Percentiles rank a stretch among this genome's conserved stretches.
Conservation (phyloP, 1,140 invertebrate genomes). For the Vanessa tameamea region DNA sequence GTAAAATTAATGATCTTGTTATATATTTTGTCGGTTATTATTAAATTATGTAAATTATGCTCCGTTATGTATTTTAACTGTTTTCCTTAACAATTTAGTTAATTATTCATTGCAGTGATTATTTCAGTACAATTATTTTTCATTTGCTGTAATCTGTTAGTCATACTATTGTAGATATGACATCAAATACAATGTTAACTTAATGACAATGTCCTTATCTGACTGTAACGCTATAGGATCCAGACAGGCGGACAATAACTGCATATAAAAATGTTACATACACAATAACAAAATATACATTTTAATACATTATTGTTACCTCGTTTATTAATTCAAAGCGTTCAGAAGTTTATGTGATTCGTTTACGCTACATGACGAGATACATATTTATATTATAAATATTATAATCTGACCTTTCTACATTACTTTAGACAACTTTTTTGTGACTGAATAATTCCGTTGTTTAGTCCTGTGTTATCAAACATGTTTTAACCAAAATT, state of each 20-base stretch:
- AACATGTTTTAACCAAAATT: background rate
- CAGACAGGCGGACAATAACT: background rate
- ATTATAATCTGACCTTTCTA: no score
- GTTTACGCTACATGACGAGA: no score
- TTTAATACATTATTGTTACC: no score
- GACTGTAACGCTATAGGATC: background rate
- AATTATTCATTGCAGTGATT: background rate
- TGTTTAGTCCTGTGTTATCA: no score
- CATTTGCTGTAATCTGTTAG: background rate
- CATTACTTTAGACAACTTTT: no score
- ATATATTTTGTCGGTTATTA: no score
- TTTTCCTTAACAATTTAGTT: background rate
- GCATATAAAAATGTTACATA: background rate
- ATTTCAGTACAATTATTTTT: background rate
- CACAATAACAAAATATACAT: no score
- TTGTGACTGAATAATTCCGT: no score
- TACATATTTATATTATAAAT: no score
- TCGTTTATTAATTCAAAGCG: no score
- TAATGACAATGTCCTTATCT: slow-evolving; percentile 24
- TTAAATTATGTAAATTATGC: background rate
- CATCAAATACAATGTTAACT: slow-evolving; percentile 10
- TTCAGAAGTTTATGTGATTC: no score
- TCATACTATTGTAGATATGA: background rate
- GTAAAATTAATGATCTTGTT: no score
- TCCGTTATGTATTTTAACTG: background rate